Evolutionary conservation across 2,888 invertebrate genomes (phyloP).

Genomic region (Spatulosminthurus flaviceps): DNA sequence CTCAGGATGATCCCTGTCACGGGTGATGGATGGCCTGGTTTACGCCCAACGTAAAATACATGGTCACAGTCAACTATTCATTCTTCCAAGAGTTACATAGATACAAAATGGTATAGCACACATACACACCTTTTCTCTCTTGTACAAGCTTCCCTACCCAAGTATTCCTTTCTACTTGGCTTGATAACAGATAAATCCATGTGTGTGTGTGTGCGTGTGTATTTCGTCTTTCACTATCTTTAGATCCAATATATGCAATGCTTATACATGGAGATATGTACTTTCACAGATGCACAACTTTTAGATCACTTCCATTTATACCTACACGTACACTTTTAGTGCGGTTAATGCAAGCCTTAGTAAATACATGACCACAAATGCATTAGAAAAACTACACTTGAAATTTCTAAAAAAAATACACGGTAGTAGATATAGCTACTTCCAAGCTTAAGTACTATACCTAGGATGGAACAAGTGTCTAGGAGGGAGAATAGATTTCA

Average conservation of each 20-base stretch:
- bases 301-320: too few relatives aligned
- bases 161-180: slow-evolving; percentile 3
- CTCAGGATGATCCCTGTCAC: slow-evolving; percentile 64
- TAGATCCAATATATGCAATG: too few relatives aligned
- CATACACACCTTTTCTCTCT: not conserved
- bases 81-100: not conserved
- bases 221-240: too few relatives aligned
- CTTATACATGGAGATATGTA: too few relatives aligned
- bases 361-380: not conserved
- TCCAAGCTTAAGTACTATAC: not conserved
- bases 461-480: not conserved
- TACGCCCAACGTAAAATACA: slow-evolving; percentile 55
- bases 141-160: not conserved
- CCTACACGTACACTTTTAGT: too few relatives aligned
- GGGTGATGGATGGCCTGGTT: slow-evolving; percentile 63
- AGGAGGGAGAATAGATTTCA: not conserved
- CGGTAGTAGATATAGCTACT: not conserved
- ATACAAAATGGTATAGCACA: not conserved
- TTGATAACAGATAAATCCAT: not conserved
- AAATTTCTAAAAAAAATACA: not conserved
- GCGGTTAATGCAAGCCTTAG: not conserved
- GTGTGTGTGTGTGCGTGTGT: too few relatives aligned
- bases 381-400: not conserved
- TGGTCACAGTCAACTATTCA: slow-evolving; percentile 38
- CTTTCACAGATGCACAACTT: too few relatives aligned